phyloP scores from a whole-genome alignment of 2,888 invertebrate genomes.

The Ophion ventricosus region DNA sequence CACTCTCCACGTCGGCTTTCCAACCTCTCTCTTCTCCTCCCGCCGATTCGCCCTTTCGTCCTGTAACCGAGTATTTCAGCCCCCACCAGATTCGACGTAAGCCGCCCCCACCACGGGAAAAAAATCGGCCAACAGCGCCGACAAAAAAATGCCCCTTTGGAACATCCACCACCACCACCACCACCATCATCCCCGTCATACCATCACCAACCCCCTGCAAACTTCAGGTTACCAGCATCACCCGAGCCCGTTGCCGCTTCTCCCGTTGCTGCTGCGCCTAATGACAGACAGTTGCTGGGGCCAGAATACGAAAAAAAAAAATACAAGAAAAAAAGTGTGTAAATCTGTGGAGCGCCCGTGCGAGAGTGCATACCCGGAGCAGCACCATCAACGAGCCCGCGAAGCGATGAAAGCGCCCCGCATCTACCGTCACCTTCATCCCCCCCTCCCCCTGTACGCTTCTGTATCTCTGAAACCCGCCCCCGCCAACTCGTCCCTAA shows the following conservation, averaged over 20 bases:
- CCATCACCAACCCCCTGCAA: background rate
- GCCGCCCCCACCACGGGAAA: conserved; percentile 35
- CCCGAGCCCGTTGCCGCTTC: conserved; percentile 58
- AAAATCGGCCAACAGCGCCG: conserved; percentile 56
- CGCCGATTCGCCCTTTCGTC: conserved; percentile 29
- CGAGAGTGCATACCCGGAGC: conserved; percentile 59
- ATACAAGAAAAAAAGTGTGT: conserved; percentile 76
- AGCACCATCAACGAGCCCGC: conserved; percentile 64
- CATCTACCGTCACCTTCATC: background rate
- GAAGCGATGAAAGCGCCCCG: conserved; percentile 65
- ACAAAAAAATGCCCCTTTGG: conserved; percentile 54
- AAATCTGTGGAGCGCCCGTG: conserved; percentile 75
- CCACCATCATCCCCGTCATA: background rate
- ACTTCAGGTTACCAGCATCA: conserved; percentile 61
- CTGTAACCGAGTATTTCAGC: conserved; percentile 38
- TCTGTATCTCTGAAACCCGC: conserved; percentile 25
- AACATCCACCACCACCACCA: conserved; percentile 19
- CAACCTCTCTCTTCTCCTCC: background rate
- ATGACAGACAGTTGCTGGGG: conserved; percentile 82
- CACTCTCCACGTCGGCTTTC: conserved; percentile 52
- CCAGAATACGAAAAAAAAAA: conserved; percentile 56
- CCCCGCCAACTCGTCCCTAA: background rate
- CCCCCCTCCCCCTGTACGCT: conserved; percentile 43
- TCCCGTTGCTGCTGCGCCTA: conserved; percentile 77
- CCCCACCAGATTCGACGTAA: conserved; percentile 17